These are phyloP conservation scores for Phalacrocorax pelagicus DNA, from an alignment of 2,113 vertebrate species.

Conservation along the genomic window DNA sequence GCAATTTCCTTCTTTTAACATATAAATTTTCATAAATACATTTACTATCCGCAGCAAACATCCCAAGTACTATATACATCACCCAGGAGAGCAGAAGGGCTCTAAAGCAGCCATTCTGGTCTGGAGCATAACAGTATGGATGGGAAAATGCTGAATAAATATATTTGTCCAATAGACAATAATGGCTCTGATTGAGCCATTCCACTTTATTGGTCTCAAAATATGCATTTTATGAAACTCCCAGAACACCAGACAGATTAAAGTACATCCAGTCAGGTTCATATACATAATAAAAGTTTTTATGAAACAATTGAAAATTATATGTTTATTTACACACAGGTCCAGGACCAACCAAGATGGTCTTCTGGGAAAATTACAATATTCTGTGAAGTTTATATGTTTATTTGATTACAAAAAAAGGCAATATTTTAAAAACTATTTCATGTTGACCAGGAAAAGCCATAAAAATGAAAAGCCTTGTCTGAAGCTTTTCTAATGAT, in stretches of 20 bases:
- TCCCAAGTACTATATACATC: slow-evolving; percentile 28
- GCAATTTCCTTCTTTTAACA: slow-evolving; percentile 26
- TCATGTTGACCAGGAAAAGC: not conserved
- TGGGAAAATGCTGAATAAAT: slow-evolving; percentile 38
- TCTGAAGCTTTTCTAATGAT: not conserved
- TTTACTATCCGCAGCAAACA: slow-evolving; percentile 60
- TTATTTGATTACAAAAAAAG: slow-evolving; percentile 22
- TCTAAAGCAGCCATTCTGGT: slow-evolving; percentile 66
- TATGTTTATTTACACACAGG: slow-evolving; percentile 62
- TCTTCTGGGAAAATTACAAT: slow-evolving; percentile 53
- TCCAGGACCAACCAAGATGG: slow-evolving; percentile 56
- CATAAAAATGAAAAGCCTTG: not conserved
- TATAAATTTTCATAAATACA: slow-evolving; percentile 59
- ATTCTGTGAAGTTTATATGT: slow-evolving; percentile 17
- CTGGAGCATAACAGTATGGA: slow-evolving; percentile 38
- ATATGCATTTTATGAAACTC: slow-evolving; percentile 62
- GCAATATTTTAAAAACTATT: slow-evolving; percentile 20
- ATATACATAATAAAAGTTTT: slow-evolving; percentile 68
- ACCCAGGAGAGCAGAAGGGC: slow-evolving; percentile 63
- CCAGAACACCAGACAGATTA: slow-evolving; percentile 64
- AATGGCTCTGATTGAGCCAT: slow-evolving; percentile 58
- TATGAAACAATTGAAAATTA: slow-evolving; percentile 66
- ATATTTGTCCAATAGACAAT: slow-evolving; percentile 52
- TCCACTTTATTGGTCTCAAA: slow-evolving; percentile 54
- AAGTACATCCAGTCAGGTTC: slow-evolving; percentile 61